These are phyloP conservation scores for Calidris pugnax DNA, from an alignment of 2,113 vertebrate species.

Conservation along the genomic window DNA sequence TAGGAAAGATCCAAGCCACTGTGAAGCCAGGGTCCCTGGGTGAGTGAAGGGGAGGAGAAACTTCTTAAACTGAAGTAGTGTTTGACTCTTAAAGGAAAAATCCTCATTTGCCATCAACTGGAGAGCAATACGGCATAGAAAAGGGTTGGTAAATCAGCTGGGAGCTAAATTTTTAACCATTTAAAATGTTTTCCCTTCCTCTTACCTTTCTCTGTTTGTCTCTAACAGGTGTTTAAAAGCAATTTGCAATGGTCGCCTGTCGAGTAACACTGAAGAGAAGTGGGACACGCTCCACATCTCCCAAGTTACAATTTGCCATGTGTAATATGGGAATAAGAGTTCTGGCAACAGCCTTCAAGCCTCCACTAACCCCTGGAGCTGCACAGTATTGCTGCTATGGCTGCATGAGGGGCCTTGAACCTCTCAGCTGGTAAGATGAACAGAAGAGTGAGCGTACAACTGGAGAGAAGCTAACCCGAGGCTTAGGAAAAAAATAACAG, in stretches of 20 bases:
- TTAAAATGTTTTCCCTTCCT: background rate
- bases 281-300: rapidly evolving
- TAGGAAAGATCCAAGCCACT: background rate
- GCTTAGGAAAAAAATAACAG: background rate
- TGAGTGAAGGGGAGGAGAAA: background rate
- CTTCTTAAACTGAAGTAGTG: background rate
- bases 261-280: background rate
- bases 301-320: background rate
- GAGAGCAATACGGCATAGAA: background rate
- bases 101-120: background rate
- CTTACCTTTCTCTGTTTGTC: background rate
- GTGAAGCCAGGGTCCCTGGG: background rate
- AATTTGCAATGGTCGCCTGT: background rate
- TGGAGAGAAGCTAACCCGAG: background rate
- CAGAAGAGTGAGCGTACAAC: background rate
- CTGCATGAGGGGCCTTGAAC: background rate
- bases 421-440: background rate
- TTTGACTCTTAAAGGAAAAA: background rate
- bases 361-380: background rate
- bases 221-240: background rate
- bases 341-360: background rate
- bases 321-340: background rate
- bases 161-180: background rate
- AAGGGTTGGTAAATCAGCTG: background rate
- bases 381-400: background rate